These are phyloP conservation scores for Penelope pileata DNA, from an alignment of 2,113 vertebrate genomes.

Conservation along the genomic window DNA sequence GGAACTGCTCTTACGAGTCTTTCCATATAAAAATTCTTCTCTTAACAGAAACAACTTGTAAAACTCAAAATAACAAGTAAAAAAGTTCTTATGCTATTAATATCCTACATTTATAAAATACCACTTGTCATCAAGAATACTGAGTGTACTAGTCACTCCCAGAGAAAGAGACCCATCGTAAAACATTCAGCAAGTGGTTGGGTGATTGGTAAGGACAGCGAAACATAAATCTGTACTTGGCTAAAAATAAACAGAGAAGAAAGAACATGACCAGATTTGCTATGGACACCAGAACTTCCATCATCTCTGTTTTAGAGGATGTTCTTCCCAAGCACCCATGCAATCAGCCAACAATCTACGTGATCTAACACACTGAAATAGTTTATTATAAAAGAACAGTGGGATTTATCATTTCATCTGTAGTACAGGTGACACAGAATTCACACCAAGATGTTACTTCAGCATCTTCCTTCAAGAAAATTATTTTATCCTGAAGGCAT, in stretches of 20 bases:
- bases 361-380: background rate
- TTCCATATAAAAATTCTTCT: background rate
- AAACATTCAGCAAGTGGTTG: background rate
- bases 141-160: background rate
- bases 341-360: background rate
- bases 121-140: slow-evolving; percentile 26
- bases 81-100: slow-evolving; percentile 7
- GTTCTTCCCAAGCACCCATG: background rate
- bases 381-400: background rate
- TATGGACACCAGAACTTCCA: background rate
- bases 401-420: background rate
- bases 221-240: background rate
- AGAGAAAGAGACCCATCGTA: background rate
- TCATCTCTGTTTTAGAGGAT: background rate
- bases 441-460: background rate
- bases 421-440: background rate
- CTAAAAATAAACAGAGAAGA: background rate
- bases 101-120: background rate
- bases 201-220: background rate
- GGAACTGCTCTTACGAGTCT: background rate
- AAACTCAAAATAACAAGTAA: background rate
- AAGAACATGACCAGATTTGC: background rate
- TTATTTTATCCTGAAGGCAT: background rate
- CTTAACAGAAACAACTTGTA: background rate
- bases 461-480: background rate